Evolutionary conservation across 1,140 invertebrate genomes (phyloP).

Genomic region (Maniola jurtina): DNA sequence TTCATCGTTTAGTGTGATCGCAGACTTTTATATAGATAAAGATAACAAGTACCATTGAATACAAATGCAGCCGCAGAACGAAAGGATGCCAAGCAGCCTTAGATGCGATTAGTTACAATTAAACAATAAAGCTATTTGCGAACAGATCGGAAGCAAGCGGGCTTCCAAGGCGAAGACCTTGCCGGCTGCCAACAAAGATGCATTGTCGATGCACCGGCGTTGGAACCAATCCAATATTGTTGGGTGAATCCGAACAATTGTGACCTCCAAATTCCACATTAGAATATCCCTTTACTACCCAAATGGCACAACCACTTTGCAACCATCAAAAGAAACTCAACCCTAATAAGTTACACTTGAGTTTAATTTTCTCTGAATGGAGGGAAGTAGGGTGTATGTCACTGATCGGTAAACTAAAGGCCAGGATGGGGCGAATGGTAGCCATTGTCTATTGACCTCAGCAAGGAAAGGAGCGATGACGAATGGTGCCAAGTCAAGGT

Average conservation of each 20-base stretch:
- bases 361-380: constrained; percentile 12
- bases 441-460: constrained; percentile 65
- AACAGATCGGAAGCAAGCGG: constrained; percentile 59
- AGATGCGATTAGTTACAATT: constrained; percentile 54
- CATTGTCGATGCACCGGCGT: constrained; percentile 61
- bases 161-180: constrained; percentile 61
- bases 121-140: constrained; percentile 54
- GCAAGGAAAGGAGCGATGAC: constrained; percentile 63
- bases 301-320: constrained; percentile 25
- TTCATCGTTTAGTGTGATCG: too few species aligned
- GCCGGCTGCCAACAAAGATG: constrained; percentile 64
- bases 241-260: constrained; percentile 50
- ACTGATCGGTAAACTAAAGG: constrained; percentile 38
- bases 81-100: constrained; percentile 38
- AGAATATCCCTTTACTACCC: constrained; percentile 44
- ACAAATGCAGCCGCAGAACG: constrained; percentile 5
- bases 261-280: constrained; percentile 74
- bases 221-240: constrained; percentile 75
- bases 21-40: not conserved
- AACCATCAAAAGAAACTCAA: constrained; percentile 12
- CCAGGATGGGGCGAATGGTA: constrained; percentile 57
- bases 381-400: constrained; percentile 38
- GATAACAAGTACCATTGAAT: not conserved
- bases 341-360: constrained; percentile 12
- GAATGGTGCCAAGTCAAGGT: constrained; percentile 60